phyloP scores from a whole-genome alignment of 2,797 vertebrate species.

The Myotis daubentonii region DNA sequence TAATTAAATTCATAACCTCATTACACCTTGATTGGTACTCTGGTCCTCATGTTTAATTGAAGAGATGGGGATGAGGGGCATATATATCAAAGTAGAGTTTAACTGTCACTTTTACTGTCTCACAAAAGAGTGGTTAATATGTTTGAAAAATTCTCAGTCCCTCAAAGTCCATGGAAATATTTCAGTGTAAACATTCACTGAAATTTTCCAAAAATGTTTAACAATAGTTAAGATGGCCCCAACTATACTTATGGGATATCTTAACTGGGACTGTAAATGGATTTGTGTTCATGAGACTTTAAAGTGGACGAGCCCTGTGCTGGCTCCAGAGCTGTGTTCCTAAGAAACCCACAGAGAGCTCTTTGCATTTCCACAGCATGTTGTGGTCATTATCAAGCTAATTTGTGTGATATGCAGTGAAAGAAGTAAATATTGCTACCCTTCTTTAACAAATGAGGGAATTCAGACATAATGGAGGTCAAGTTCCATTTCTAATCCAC shows the following conservation, averaged over 20 bases:
- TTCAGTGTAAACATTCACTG: neutral
- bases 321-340: neutral
- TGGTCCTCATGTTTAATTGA: neutral
- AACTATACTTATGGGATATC: neutral
- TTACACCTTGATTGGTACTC: neutral
- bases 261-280: neutral
- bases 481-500: slow-evolving; percentile 46
- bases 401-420: slow-evolving; percentile 21
- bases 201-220: neutral
- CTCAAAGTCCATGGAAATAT: neutral
- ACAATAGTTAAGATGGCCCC: neutral
- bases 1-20: neutral
- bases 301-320: neutral
- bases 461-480: slow-evolving; percentile 2
- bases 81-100: neutral
- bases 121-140: neutral
- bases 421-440: slow-evolving; percentile 33
- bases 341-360: neutral
- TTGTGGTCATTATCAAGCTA: slow-evolving; percentile 54
- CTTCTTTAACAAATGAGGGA: slow-evolving; percentile 42
- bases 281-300: neutral
- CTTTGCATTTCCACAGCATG: slow-evolving; percentile 48
- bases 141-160: neutral
- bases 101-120: neutral
- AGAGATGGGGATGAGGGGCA: neutral